Percentiles rank a stretch among this genome's conserved stretches.
phyloP scores from a whole-genome alignment of 2,113 vertebrate species.

The Macaca nemestrina region DNA sequence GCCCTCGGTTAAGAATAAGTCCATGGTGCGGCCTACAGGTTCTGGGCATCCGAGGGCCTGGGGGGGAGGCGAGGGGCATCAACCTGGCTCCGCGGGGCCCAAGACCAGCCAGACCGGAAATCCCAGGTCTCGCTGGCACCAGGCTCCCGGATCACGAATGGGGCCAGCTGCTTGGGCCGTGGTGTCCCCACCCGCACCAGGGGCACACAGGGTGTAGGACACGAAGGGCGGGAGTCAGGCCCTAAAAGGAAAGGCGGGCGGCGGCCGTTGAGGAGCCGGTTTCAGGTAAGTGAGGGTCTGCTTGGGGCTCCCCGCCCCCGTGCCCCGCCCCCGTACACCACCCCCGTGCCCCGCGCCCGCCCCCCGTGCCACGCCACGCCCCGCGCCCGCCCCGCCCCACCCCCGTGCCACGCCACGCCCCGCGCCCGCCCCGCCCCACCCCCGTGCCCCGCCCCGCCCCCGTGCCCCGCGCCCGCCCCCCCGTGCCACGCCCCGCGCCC shows the following conservation, averaged over 20 bases:
- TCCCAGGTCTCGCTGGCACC: slow-evolving; percentile 80
- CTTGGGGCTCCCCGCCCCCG: neutral
- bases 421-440: too few relatives aligned
- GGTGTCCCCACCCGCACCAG: slow-evolving; percentile 67
- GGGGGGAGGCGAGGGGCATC: slow-evolving; percentile 78
- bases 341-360: too few relatives aligned
- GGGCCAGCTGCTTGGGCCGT: slow-evolving; percentile 65
- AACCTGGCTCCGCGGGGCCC: slow-evolving; percentile 75
- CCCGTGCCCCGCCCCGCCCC: too few relatives aligned
- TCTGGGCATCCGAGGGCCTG: slow-evolving; percentile 80
- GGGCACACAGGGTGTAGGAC: slow-evolving; percentile 12
- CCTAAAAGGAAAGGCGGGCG: slow-evolving; percentile 40
- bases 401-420: too few relatives aligned
- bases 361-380: too few relatives aligned
- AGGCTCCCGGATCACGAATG: slow-evolving; percentile 73
- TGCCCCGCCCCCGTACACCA: neutral
- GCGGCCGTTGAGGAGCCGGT: slow-evolving; percentile 45
- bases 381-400: too few relatives aligned
- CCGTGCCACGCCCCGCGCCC: too few relatives aligned
- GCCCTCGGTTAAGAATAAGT: slow-evolving; percentile 74
- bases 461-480: too few relatives aligned
- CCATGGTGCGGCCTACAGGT: slow-evolving; percentile 78
- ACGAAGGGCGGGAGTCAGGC: slow-evolving; percentile 47
- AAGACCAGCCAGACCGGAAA: slow-evolving; percentile 78
- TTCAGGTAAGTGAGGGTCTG: slow-evolving; percentile 63